Conservation (phyloP, 2,113 vertebrate genomes). For the Bos javanicus region DNA sequence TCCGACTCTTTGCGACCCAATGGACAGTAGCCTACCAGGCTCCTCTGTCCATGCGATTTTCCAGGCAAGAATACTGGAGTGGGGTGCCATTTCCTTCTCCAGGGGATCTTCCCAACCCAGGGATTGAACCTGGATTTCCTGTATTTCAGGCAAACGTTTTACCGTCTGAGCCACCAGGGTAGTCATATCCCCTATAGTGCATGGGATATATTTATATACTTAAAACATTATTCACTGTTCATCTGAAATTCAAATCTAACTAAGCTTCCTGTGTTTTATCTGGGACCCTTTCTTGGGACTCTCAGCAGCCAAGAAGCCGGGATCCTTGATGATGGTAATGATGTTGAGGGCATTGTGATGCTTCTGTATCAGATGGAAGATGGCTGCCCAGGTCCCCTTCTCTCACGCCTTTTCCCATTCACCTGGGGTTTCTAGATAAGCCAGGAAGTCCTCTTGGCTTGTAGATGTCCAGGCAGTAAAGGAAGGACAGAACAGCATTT, state of each 20-base stretch:
- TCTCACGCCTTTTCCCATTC: not conserved
- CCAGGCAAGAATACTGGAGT: not conserved
- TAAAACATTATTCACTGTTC: not conserved
- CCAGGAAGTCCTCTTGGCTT: conserved; percentile 54
- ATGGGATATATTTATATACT: not conserved
- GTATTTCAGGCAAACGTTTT: not conserved
- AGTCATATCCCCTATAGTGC: not conserved
- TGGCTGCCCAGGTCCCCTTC: not conserved
- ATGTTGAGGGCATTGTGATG: not conserved
- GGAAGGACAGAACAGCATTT: conserved; percentile 44
- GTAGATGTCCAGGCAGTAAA: not conserved
- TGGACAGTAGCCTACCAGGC: not conserved
- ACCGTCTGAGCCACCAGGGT: not conserved
- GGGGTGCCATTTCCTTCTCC: not conserved
- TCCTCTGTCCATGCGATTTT: not conserved
- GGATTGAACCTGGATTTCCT: not conserved
- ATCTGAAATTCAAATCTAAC: not conserved
- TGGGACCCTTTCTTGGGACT: not conserved
- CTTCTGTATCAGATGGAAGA: not conserved
- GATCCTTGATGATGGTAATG: not conserved
- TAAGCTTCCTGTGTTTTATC: not conserved
- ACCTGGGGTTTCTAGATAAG: conserved; percentile 47
- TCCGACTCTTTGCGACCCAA: not conserved
- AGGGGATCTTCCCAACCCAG: not conserved
- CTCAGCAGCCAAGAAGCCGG: not conserved